Base-by-base conservation (phyloP, 2,113 vertebrate genomes). In the Corythaeola cristata region DNA sequence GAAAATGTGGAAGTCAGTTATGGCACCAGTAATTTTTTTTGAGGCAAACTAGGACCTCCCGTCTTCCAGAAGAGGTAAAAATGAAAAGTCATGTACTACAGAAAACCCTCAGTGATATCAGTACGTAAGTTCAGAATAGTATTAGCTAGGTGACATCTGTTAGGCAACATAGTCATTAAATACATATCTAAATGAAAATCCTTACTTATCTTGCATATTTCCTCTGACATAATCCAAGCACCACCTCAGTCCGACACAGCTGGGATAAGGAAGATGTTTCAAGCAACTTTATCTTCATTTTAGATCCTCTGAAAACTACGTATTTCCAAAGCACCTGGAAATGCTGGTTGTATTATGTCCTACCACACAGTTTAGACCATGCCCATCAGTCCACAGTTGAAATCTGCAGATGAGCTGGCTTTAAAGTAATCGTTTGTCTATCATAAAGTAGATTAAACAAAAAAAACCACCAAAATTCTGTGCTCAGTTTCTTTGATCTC, bases 21-120 rank as follows among this genome's bases (percentile, higher is more conserved):
- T 12, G 22, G 15, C 5, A 64, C 1, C 9, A 37, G 12, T 20
- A 28, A 33, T 8, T 32, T 23, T 53, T 33, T 56, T 49, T 18
- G 1, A 77, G 18, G 15, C 21, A 35, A 45, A 14, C 1, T 56
- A 6, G 2, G 17, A 68, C 9, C 0, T 9, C 3, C 5, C 5
- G 53, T 85, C 22, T 39, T 79, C 26, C 21, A 58, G 12, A 82
- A 5, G 7, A 60, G 6, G 6, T 27, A 39, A 37, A 72, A 83
- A 68, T 23, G 3, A 59, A 93, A 81, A 78, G 8, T 6, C 15
- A 2, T 17, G 1, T 35, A 18, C 6, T 45, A 30, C 5, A 4
- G 53, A 59, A 88, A 59, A 35, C 5, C 14, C 5, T 75, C 12
- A 53, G 19, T 4, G 3, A 58, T 12, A 66, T 8, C 3, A 71